These are phyloP conservation scores for Xanthia icteritia DNA, from an alignment of 2,888 invertebrate species.

Conservation along the genomic window DNA sequence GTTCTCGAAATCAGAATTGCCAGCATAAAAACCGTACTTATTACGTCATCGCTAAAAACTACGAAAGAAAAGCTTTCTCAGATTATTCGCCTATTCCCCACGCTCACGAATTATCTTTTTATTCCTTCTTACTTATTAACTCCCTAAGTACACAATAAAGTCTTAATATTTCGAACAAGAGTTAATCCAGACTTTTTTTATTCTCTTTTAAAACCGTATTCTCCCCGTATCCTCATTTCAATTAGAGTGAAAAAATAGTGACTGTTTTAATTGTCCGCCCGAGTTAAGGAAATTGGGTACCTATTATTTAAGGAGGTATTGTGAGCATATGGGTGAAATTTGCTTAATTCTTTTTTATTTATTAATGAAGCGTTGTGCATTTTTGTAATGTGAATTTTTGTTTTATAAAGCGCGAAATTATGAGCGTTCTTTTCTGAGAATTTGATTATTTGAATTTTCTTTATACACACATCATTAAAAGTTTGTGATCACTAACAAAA, in stretches of 20 bases:
- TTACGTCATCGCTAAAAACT: conserved; percentile 10
- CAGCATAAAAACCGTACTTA: background rate
- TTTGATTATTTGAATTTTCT: background rate
- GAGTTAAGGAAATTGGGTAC: conserved; percentile 61
- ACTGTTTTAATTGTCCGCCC: conserved; percentile 62
- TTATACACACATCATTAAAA: too few species aligned
- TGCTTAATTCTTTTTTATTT: conserved; percentile 53
- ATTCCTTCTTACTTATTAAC: conserved; percentile 25
- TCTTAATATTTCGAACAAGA: conserved; percentile 57
- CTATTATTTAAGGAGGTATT: conserved; percentile 52
- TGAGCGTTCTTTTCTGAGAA: background rate
- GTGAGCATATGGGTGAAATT: conserved; percentile 51
- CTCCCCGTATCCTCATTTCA: conserved; percentile 58
- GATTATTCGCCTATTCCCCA: conserved; percentile 23
- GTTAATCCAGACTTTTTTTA: conserved; percentile 38
- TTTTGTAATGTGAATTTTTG: conserved; percentile 23
- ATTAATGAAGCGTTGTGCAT: conserved; percentile 20
- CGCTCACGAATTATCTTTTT: conserved; percentile 19
- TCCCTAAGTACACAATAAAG: conserved; percentile 44
- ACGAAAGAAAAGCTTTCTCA: conserved; percentile 16
- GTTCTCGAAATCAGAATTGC: background rate
- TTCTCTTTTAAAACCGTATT: conserved; percentile 41
- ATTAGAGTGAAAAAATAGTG: conserved; percentile 62
- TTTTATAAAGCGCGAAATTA: conserved; percentile 19
- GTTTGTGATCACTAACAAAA: too few species aligned